Evolutionary conservation across 2,888 invertebrate species (phyloP).

Genomic region (Cecidostiba fungosa): DNA sequence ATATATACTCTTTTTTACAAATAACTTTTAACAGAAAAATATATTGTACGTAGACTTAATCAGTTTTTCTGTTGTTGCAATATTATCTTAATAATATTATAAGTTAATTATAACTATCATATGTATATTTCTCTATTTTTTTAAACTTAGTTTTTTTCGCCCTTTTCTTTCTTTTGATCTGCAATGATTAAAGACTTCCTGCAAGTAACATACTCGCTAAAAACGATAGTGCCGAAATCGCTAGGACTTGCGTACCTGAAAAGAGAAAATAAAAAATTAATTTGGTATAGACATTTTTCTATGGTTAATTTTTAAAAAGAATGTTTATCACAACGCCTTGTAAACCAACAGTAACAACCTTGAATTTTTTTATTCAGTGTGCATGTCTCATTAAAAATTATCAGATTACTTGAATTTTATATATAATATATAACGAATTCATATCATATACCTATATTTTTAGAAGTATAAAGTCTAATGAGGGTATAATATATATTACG

Average conservation of each 20-base stretch:
- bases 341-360: neutral
- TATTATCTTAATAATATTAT: constrained; percentile 27
- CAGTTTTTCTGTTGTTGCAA: constrained; percentile 35
- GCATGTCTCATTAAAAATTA: constrained; percentile 42
- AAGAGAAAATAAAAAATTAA: constrained; percentile 24
- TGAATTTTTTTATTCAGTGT: constrained; percentile 3
- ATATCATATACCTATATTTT: neutral
- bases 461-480: neutral
- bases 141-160: constrained; percentile 34
- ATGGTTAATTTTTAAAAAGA: neutral
- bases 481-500: neutral
- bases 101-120: constrained; percentile 36
- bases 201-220: constrained; percentile 56
- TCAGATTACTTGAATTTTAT: constrained; percentile 33
- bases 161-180: neutral
- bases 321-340: neutral
- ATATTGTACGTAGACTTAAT: constrained; percentile 24
- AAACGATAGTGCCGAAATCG: constrained; percentile 55
- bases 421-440: too few species aligned
- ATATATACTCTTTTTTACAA: constrained; percentile 35
- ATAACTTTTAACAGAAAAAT: constrained; percentile 6
- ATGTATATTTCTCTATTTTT: constrained; percentile 44
- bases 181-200: constrained; percentile 54
- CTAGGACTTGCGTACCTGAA: constrained; percentile 55
- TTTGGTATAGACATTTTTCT: neutral